phyloP scores from a whole-genome alignment of 2,888 invertebrate species.

The Hylaea fasciaria region DNA sequence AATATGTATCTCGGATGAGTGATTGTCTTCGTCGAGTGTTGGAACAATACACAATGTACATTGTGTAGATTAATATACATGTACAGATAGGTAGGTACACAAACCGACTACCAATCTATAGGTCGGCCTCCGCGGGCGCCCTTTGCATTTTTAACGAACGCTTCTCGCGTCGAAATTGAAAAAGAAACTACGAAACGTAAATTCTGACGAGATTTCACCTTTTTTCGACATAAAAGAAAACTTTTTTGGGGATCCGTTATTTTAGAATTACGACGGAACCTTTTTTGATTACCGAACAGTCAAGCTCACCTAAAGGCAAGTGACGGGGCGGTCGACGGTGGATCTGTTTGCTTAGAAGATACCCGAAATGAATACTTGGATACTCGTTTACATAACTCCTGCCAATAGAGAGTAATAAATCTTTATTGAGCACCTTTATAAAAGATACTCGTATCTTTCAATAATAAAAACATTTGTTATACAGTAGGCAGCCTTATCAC shows the following conservation, averaged over 20 bases:
- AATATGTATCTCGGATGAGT: neutral
- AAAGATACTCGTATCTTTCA: no score
- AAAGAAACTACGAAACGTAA: constrained; percentile 70
- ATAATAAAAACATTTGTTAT: no score
- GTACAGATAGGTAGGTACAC: neutral
- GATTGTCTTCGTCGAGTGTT: neutral
- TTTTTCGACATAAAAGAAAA: constrained; percentile 44
- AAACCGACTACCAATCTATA: constrained; percentile 13
- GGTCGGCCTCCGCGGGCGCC: constrained; percentile 40
- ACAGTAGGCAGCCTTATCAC: no score
- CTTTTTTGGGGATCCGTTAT: constrained; percentile 37
- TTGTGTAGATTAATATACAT: neutral
- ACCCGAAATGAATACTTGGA: no score
- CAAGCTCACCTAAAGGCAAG: no score
- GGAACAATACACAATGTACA: neutral
- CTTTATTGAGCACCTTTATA: no score
- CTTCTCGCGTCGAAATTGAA: constrained; percentile 64
- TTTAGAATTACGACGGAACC: constrained; percentile 8
- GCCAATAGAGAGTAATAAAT: no score
- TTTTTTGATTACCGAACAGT: neutral
- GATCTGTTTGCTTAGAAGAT: no score
- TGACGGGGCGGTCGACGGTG: no score
- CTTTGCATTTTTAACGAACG: constrained; percentile 74
- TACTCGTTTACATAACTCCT: no score
- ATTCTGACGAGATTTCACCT: constrained; percentile 62